Percentiles rank a stretch among this genome's conserved stretches.
These are phyloP conservation scores for Pagetopsis macropterus DNA, from an alignment of 2,797 vertebrate species.

Conservation along the genomic window DNA sequence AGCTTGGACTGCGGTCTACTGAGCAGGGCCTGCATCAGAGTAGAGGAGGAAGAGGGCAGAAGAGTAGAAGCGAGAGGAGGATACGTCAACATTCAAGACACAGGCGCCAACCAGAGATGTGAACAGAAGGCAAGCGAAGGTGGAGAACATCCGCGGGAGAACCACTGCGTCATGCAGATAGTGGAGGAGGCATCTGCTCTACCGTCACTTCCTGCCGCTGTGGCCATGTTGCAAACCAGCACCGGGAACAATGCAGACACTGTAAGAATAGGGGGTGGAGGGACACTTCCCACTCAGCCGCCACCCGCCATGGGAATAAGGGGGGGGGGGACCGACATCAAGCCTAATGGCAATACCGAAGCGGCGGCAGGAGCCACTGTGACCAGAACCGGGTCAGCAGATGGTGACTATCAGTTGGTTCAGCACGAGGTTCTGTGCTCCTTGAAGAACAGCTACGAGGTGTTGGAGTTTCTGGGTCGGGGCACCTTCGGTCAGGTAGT, in stretches of 20 bases:
- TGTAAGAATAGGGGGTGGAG: conserved; percentile 64
- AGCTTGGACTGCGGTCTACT: conserved; percentile 53
- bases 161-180: conserved; percentile 91
- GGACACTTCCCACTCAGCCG: conserved; percentile 81
- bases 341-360: conserved; percentile 51
- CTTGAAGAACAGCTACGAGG: conserved; percentile 94
- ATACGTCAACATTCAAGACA: conserved; percentile 77
- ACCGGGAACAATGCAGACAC: conserved; percentile 85
- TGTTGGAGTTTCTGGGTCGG: conserved; percentile 95
- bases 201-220: conserved; percentile 86
- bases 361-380: conserved; percentile 60
- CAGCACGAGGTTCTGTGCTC: conserved; percentile 96
- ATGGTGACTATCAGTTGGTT: conserved; percentile 96
- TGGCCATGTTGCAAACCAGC: conserved; percentile 92
- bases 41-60: conserved; percentile 42
- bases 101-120: conserved; percentile 85
- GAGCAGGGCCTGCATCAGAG: conserved; percentile 48
- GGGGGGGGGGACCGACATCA: conserved; percentile 42
- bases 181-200: conserved; percentile 91
- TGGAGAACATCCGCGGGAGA: conserved; percentile 80
- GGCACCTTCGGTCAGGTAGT: conserved; percentile 98
- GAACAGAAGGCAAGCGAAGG: conserved; percentile 91
- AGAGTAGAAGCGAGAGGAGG: conserved; percentile 59
- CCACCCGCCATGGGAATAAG: conserved; percentile 20
- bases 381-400: conserved; percentile 77